Evolutionary conservation across 1,140 invertebrate genomes (phyloP), one percentile per base, ranked within the genome.

Genomic region (Ostrea denselamellosa): DNA sequence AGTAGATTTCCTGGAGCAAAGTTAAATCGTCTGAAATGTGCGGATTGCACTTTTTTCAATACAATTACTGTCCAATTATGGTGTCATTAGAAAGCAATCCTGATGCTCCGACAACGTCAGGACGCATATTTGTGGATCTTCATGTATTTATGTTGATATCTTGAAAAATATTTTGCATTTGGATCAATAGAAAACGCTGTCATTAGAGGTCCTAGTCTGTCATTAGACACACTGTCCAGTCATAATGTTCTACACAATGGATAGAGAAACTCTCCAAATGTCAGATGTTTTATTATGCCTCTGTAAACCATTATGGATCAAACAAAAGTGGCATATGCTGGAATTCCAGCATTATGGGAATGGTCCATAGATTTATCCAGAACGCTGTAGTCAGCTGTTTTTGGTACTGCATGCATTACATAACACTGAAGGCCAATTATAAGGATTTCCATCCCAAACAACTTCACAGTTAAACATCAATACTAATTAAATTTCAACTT

Each of bases 41-140:
- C 68, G 68, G 68, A 77, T 77, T 77, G 68, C 68, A 77, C 68
- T 77, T 77, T n/a, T 77, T 77, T 77, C 68, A 17, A 77, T 77
- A 77, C 68, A 77, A 77, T 77, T 77, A 28, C 28, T 25, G 25
- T 77, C 28, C 68, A 77, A 77, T 77, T 77, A 34, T 28, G 68
- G 68, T 77, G 68, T 77, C 68, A 77, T 77, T 77, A 77, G 68
- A 77, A 77, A 77, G 68, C 68, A 77, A 77, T 77, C 68, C 68
- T 17, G 68, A 77, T 77, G 68, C 68, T 77, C 68, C 25, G 68
- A 77, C 68, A 77, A 77, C 25, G 28, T 77, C 68, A 25, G 28
- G 68, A 3, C 68, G 25, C 68, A 77, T 77, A 77, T 77, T 77
- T 77, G 68, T 77, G 68, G 68, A 28, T 25, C 22, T 77, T 25